Base-by-base conservation (phyloP, 2,888 invertebrate species). In the Heliconius ismenius region DNA sequence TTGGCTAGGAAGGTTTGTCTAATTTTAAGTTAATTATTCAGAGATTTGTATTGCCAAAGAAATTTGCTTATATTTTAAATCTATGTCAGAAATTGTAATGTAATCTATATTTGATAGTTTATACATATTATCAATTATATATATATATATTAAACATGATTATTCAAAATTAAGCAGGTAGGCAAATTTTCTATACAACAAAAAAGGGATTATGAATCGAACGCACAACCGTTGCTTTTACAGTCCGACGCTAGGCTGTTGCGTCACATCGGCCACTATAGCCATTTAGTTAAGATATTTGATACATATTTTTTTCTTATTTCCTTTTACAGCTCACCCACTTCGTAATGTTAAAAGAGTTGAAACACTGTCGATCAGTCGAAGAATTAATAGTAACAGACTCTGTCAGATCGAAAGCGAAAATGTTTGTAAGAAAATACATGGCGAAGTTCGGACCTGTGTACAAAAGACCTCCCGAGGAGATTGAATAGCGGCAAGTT, bases 341-440 rank as follows among this genome's bases (percentile, higher is more conserved):
- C 92, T 98, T 98, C 89, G 98, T 99, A 78, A 97, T 98, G 96
- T 95, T 98, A 78, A 99, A 99, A 91, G 98, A 99, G 92, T 90
- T 98, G 88, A 98, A 98, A 88, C 98, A 98, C 89, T 97, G 98
- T 86, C 96, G 97, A 80, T 96, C 96, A 65, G 97, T 97, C 4
- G 97, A 98, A 81, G 98, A 98, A 84, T 92, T 98, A 73, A 96
- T 97, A 74, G 98, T 98, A 84, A 98, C 97, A 60, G 98, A 98
- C 82, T 98, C 98, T 77, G 99, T 99, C 11, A 98, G 98, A 84
- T 96, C 97, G 83, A 99, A 99, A 91, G 98, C 99, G 28, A 97
- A 97, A 89, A 99, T 98, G 91, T 99, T 98, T 90, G 98, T 99
- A 76, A 96, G 96, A 86, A 98, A 98, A 88, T 99, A 99, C 91